Conservation (phyloP, 2,888 invertebrate species). For the Yponomeuta sedellus region DNA sequence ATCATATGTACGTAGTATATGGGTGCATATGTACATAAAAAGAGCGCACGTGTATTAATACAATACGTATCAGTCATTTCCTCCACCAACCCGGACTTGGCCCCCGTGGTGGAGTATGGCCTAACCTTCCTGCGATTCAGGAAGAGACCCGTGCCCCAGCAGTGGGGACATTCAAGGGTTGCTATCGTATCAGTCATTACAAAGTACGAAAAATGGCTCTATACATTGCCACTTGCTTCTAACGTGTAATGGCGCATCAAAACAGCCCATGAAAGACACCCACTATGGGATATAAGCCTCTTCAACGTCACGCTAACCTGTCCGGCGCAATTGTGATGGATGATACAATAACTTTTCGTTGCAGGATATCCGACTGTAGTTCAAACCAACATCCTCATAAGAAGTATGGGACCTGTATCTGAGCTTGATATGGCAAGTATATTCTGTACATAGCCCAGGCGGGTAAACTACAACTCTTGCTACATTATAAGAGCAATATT, state of each 20-base stretch:
- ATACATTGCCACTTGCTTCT: too few relatives aligned
- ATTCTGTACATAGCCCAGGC: not conserved
- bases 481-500: not conserved
- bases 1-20: too few relatives aligned
- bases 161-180: too few relatives aligned
- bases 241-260: not conserved
- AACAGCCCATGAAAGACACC: not conserved
- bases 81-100: too few relatives aligned
- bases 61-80: too few relatives aligned
- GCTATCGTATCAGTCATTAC: too few relatives aligned
- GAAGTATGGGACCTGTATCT: conserved; percentile 94
- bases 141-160: too few relatives aligned
- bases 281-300: not conserved
- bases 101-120: too few relatives aligned
- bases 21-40: too few relatives aligned
- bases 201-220: too few relatives aligned
- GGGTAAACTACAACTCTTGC: not conserved
- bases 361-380: conserved; percentile 89
- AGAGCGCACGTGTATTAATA: too few relatives aligned
- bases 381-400: conserved; percentile 90
- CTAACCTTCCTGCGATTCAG: too few relatives aligned
- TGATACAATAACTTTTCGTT: conserved; percentile 28
- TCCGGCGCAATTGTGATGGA: not conserved
- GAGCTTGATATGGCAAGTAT: conserved; percentile 89
- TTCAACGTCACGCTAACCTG: not conserved